Evolutionary conservation across 2,797 vertebrate genomes (phyloP).

Genomic region (Gambelia wislizenii): DNA sequence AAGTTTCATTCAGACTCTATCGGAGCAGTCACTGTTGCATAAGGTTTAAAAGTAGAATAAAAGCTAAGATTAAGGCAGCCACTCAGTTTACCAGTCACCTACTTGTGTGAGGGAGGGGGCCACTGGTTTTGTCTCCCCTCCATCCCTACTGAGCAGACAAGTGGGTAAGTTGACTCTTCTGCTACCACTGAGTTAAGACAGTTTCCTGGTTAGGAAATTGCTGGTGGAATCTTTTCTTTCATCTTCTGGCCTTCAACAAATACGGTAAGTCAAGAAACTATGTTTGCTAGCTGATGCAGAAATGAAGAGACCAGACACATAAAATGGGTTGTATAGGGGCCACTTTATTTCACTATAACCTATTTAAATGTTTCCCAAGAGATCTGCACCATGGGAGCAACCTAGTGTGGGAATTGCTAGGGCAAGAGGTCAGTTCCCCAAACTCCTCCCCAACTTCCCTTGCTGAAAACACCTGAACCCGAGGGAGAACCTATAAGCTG

Average conservation of each 20-base stretch:
- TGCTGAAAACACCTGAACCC: too few species aligned
- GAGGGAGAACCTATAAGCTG: too few species aligned
- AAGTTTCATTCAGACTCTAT: background rate
- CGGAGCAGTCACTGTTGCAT: background rate
- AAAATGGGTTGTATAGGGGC: too few species aligned
- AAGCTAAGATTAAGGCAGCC: background rate
- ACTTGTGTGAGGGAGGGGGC: background rate
- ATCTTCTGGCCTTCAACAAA: background rate
- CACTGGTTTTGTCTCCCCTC: background rate
- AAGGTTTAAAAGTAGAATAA: background rate
- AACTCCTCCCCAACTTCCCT: too few species aligned
- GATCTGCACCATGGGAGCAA: too few species aligned
- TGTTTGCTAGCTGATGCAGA: too few species aligned
- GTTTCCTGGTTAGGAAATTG: background rate
- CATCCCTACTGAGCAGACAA: background rate
- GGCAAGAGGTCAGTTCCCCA: too few species aligned
- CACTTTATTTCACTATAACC: too few species aligned
- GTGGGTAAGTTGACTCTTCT: background rate
- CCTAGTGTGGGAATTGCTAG: too few species aligned
- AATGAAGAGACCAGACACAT: too few species aligned
- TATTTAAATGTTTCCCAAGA: too few species aligned
- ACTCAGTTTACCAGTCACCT: background rate
- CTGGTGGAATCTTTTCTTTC: background rate
- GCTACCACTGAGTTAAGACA: background rate
- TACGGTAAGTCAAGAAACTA: background rate